Evolutionary conservation across 1,140 invertebrate species (phyloP).

Genomic region (Calliopsis andreniformis): DNA sequence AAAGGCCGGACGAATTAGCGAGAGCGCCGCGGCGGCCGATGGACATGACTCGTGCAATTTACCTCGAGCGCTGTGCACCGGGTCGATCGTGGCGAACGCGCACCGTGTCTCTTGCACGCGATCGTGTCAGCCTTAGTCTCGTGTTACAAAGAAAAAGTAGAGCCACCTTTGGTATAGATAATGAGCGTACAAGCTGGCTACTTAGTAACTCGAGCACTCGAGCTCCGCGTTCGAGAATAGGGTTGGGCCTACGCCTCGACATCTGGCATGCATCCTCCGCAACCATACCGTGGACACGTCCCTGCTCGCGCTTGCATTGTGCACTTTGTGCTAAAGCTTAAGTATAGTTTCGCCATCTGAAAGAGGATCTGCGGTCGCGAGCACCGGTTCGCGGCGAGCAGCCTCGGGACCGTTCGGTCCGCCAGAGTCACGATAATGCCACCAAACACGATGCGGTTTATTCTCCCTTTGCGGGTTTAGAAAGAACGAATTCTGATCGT

Average conservation of each 20-base stretch:
- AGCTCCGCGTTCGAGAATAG: not conserved
- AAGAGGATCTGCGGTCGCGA: slow-evolving; percentile 24
- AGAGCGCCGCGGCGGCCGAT: not conserved
- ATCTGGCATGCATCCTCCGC: slow-evolving; percentile 41
- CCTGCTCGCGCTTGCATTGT: not conserved
- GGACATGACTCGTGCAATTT: not conserved
- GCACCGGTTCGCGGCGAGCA: not conserved
- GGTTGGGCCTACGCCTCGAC: not conserved
- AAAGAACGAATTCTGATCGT: slow-evolving; percentile 10
- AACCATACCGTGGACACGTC: not conserved
- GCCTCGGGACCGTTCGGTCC: not conserved
- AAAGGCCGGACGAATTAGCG: slow-evolving; percentile 16
- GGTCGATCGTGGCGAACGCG: not conserved
- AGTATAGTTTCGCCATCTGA: not conserved
- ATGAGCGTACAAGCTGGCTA: slow-evolving; percentile 30
- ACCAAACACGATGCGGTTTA: slow-evolving; percentile 28
- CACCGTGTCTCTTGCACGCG: not conserved
- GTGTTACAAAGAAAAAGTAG: slow-evolving; percentile 6
- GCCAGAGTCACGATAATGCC: not conserved
- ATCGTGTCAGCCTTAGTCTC: not conserved
- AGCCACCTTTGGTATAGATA: not conserved
- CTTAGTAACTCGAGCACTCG: slow-evolving; percentile 29
- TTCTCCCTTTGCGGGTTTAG: not conserved
- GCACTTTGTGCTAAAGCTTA: slow-evolving; percentile 1
- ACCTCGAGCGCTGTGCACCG: not conserved